phyloP scores from a whole-genome alignment of 2,797 vertebrate species.

The Nasua narica region DNA sequence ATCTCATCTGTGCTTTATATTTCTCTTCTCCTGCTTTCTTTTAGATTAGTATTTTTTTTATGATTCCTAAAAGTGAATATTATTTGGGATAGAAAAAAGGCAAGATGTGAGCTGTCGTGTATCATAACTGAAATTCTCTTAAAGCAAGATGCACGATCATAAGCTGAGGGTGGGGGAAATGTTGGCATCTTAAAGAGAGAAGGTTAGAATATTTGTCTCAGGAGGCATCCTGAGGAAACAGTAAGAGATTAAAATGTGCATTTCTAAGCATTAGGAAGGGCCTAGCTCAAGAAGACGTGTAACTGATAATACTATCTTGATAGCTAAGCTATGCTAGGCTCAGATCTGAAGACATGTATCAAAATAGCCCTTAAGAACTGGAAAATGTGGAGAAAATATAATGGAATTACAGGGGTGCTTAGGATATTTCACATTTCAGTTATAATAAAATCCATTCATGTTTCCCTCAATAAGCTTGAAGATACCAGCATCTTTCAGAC shows the following conservation, averaged over 20 bases:
- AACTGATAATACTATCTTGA: neutral
- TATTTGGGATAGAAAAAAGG: neutral
- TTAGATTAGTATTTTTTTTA: neutral
- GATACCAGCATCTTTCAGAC: neutral
- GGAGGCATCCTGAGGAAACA: neutral
- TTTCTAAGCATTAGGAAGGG: neutral
- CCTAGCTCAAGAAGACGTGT: neutral
- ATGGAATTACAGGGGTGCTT: neutral
- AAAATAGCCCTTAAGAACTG: neutral
- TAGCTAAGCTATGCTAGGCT: neutral
- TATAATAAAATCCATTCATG: neutral
- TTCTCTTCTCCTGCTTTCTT: neutral
- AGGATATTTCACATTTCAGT: neutral
- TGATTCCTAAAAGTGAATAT: neutral
- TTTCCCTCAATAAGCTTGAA: neutral
- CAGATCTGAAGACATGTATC: slow-evolving; percentile 1
- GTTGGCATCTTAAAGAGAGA: neutral
- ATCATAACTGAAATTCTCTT: neutral
- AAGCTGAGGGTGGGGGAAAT: neutral
- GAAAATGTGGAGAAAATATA: neutral
- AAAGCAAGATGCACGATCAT: neutral
- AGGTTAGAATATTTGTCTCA: neutral
- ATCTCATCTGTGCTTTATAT: neutral
- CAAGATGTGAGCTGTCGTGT: neutral
- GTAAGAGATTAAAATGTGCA: neutral